Evolutionary conservation across 2,797 vertebrate genomes (phyloP).

Genomic region (Cossypha caffra): DNA sequence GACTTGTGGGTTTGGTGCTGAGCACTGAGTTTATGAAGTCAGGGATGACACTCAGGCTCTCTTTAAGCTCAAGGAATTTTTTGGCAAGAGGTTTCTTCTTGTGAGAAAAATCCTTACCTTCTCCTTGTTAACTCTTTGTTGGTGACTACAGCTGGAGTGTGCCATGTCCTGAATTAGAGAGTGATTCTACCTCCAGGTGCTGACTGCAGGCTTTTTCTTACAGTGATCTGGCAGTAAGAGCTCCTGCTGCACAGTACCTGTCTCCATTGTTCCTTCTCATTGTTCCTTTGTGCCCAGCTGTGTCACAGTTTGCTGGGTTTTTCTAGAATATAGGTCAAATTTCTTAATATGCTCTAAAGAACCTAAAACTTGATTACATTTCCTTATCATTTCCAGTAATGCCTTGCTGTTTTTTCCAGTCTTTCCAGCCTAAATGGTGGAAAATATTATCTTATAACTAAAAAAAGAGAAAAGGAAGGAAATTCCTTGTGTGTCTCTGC

Average conservation of each 20-base stretch:
- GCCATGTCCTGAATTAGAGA: background rate
- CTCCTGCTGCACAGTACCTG: accelerated
- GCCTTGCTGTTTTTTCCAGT: background rate
- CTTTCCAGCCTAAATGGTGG: background rate
- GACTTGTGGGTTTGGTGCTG: background rate
- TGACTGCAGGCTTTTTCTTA: background rate
- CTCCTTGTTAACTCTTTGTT: background rate
- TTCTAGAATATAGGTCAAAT: background rate
- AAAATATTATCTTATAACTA: background rate
- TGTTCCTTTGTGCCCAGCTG: background rate
- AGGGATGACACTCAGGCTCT: background rate
- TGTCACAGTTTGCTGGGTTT: background rate
- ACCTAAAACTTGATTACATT: background rate
- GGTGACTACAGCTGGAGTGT: background rate
- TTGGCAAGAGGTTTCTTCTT: background rate
- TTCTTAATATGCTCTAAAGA: background rate
- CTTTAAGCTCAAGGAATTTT: background rate
- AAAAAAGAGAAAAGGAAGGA: background rate
- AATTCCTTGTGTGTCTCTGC: background rate
- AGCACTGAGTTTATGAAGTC: background rate
- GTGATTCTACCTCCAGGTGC: background rate
- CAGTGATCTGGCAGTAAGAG: background rate
- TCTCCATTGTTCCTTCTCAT: background rate
- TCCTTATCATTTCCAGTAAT: background rate
- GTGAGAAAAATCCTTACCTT: background rate